These are phyloP conservation scores for Microdon myrmicae DNA, from an alignment of 2,888 invertebrate genomes.

Conservation along the genomic window DNA sequence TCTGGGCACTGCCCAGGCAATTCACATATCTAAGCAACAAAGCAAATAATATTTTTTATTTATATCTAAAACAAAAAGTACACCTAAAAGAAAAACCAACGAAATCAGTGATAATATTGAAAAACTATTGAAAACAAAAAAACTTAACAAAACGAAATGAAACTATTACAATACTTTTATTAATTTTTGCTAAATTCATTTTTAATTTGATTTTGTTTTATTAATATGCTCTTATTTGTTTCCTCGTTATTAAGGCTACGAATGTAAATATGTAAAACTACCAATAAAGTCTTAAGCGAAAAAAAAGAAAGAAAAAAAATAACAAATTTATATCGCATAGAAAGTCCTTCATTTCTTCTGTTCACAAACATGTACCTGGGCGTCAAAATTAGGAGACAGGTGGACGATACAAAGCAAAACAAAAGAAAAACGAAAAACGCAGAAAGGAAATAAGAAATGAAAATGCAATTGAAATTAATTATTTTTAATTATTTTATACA, in stretches of 20 bases:
- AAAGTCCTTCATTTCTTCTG: constrained; percentile 44
- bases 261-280: constrained; percentile 48
- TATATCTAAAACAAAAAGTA: constrained; percentile 14
- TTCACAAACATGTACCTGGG: constrained; percentile 46
- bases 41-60: too few species aligned
- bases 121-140: constrained; percentile 15
- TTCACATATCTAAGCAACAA: constrained; percentile 30
- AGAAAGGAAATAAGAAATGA: constrained; percentile 33
- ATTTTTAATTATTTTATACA: constrained; percentile 18
- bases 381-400: constrained; percentile 31
- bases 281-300: constrained; percentile 23
- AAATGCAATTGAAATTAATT: constrained; percentile 4
- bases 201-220: not conserved
- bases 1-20: constrained; percentile 60
- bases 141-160: constrained; percentile 8
- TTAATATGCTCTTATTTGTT: too few species aligned
- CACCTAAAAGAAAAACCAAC: constrained; percentile 59
- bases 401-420: constrained; percentile 38
- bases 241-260: too few species aligned
- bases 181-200: constrained; percentile 12
- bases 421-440: constrained; percentile 29
- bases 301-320: constrained; percentile 37
- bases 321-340: constrained; percentile 28
- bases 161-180: constrained; percentile 13
- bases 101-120: constrained; percentile 64